Evolutionary conservation across 2,797 vertebrate species (phyloP).

Genomic region (Gobio occitaniae): DNA sequence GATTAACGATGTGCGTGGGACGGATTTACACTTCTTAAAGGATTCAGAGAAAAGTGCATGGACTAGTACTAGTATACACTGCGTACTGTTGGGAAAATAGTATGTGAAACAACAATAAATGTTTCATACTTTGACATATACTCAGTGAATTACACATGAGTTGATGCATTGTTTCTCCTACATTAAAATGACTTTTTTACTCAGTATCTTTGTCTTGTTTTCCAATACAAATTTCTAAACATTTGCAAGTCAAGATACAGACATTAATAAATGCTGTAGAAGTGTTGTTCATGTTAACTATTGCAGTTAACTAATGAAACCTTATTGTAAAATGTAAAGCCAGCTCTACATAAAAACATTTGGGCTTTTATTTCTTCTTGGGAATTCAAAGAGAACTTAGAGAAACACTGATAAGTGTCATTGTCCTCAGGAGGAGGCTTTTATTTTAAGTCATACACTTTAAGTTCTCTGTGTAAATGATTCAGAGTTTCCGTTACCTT

Average conservation of each 20-base stretch:
- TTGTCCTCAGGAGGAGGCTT: neutral
- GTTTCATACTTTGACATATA: neutral
- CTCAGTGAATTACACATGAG: no score
- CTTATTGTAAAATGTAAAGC: no score
- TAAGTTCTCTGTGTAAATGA: neutral
- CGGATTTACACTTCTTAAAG: neutral
- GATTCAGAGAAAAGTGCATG: neutral
- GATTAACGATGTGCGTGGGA: neutral
- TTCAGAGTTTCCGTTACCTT: constrained; percentile 8
- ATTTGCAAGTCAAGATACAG: no score
- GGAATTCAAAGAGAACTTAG: neutral
- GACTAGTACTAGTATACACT: neutral
- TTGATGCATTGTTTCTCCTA: no score
- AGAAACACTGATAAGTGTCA: neutral
- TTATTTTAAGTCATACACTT: neutral
- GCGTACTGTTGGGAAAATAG: neutral
- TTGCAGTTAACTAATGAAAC: no score
- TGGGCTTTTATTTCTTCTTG: neutral
- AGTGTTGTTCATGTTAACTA: no score
- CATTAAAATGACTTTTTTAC: no score
- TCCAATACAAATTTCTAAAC: no score
- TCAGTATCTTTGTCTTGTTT: no score
- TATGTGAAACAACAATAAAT: neutral
- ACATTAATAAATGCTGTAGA: no score
- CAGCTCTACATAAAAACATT: no score